Conservation (phyloP, 2,113 vertebrate species). For the Ondatra zibethicus region DNA sequence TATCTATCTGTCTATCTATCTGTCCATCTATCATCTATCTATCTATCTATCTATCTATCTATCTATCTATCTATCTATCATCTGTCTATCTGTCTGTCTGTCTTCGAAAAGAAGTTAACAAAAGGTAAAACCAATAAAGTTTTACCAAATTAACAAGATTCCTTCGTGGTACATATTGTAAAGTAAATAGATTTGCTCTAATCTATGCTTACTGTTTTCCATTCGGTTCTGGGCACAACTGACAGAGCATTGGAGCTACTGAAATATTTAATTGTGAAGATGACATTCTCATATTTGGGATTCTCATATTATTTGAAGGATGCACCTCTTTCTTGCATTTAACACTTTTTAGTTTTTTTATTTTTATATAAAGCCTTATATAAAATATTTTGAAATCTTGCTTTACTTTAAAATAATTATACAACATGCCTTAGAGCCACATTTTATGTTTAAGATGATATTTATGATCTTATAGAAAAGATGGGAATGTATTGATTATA, state of each 20-base stretch:
- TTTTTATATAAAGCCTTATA: neutral
- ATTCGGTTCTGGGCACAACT: neutral
- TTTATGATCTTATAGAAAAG: constrained; percentile 34
- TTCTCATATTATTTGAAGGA: neutral
- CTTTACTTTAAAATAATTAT: constrained; percentile 2
- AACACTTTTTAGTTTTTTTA: neutral
- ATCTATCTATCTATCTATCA: too few species aligned
- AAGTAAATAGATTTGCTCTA: neutral
- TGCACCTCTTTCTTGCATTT: neutral
- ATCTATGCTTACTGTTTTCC: neutral
- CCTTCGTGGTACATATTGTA: neutral
- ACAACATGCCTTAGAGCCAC: neutral
- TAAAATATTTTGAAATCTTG: neutral
- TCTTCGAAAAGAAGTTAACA: neutral
- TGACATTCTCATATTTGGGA: neutral
- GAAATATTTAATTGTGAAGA: neutral
- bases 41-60: neutral
- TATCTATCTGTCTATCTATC: too few species aligned
- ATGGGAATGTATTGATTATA: neutral
- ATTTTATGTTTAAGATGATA: neutral
- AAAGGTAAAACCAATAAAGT: neutral
- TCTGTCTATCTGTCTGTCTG: too few species aligned
- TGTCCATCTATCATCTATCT: neutral
- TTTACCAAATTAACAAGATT: neutral
- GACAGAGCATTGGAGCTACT: neutral